Evolutionary conservation across 2,797 vertebrate species (phyloP), one percentile per base, ranked within the genome.

Genomic region (Spea hammondii): DNA sequence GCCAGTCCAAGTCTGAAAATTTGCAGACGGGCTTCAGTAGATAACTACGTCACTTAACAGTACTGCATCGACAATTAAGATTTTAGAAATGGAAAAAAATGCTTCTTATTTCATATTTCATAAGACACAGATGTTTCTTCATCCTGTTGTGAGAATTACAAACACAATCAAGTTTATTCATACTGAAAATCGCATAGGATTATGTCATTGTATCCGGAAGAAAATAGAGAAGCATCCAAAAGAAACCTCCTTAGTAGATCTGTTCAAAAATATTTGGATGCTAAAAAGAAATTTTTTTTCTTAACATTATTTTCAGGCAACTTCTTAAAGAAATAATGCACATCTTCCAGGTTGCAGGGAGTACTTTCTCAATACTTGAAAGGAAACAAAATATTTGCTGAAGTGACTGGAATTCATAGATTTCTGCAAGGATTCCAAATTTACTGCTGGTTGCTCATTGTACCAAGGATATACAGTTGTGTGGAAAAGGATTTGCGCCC

Each of bases 91-190:
- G 32, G 32, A 32, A 32, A 32, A 32, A 32, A 32, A 32, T 32
- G 32, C 32, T 32, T 32, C 32, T 32, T 32, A 32, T 32, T 32
- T 32, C 32, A 32, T 70, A 32, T 44, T 54, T 70, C 51, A 54
- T 70, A 70, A 70, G 5, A 10, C 44, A 49, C 68, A 70, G 68
- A 49, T 70, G 68, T 70, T 70, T 55, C 17, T 54, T 54, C 50
- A 55, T 69, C 68, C 50, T 70, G 50, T 6, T 70, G 32, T 55
- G 44, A 49, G 14, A 32, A 44, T 54, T 7, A 11, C 10, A 7
- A 53, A 53, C 54, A 55, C 68, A 67, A 67, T 14, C 65, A 49
- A 11, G 65, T 47, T 47, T 65, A 45, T 65, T 65, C 47, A 48
- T 67, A 67, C 65, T 47, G 10, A 17, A 65, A 17, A 17, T 32